These are phyloP conservation scores for Myiopsitta monachus DNA, from an alignment of 2,113 vertebrate species.

Conservation along the genomic window DNA sequence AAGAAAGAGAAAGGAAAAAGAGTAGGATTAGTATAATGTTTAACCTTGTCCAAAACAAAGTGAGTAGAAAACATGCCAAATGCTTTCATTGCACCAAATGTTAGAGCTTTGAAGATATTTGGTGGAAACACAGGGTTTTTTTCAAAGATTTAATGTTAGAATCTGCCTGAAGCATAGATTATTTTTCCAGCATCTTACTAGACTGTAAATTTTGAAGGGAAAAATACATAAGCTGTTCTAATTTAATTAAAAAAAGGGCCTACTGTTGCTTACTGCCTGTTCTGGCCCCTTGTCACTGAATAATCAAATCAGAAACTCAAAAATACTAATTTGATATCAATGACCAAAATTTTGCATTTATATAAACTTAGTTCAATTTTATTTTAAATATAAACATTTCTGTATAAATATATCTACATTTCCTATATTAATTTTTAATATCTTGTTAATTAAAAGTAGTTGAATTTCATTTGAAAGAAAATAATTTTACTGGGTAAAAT, in stretches of 20 bases:
- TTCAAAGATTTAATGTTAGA: neutral
- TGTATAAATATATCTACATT: neutral
- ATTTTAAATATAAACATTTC: neutral
- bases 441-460: neutral
- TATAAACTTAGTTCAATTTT: neutral
- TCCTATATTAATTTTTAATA: neutral
- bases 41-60: constrained; percentile 47
- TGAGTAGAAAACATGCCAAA: constrained; percentile 17
- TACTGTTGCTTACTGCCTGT: neutral
- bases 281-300: neutral
- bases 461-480: neutral
- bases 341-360: neutral
- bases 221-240: neutral
- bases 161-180: neutral
- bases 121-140: neutral
- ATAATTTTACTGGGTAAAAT: neutral
- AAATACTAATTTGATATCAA: neutral
- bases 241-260: neutral
- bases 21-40: constrained; percentile 60
- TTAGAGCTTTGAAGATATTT: neutral
- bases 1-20: constrained; percentile 50
- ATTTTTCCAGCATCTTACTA: neutral
- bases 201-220: neutral
- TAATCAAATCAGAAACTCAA: neutral
- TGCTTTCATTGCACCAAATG: constrained; percentile 1